Evolutionary conservation across 2,113 vertebrate species (phyloP).

Genomic region (Cyprinus carpio): DNA sequence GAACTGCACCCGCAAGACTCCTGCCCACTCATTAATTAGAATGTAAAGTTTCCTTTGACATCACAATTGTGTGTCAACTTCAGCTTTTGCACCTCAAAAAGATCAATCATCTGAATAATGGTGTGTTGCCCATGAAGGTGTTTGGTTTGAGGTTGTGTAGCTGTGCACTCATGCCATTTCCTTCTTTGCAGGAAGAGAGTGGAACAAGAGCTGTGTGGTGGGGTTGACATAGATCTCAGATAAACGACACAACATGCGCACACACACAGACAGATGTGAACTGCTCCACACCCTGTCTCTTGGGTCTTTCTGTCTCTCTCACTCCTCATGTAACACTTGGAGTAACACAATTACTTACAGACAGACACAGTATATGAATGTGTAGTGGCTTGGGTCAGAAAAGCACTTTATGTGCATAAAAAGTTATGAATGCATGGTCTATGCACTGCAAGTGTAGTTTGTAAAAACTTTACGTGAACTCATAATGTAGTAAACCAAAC

Average conservation of each 20-base stretch:
- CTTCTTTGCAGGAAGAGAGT: constrained; percentile 7
- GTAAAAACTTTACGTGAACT: neutral
- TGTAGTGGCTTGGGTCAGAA: neutral
- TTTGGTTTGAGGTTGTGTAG: neutral
- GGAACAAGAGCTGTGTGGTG: constrained; percentile 2
- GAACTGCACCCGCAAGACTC: constrained; percentile 3
- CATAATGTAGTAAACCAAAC: neutral
- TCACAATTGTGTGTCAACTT: neutral
- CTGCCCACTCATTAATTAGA: constrained; percentile 18
- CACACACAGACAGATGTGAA: constrained; percentile 9
- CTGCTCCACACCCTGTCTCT: constrained; percentile 34
- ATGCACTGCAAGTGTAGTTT: neutral
- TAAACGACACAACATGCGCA: constrained; percentile 3
- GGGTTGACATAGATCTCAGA: constrained; percentile 28
- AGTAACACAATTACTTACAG: neutral
- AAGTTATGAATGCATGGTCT: neutral
- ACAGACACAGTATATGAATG: neutral
- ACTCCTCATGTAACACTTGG: neutral
- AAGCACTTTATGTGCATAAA: neutral
- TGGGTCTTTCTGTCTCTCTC: neutral
- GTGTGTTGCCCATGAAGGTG: neutral
- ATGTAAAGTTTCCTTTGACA: constrained; percentile 34
- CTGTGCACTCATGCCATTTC: neutral
- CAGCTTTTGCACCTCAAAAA: neutral
- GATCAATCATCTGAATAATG: neutral